Evolutionary conservation across 2,888 invertebrate genomes (phyloP), one percentile per base, ranked within the genome.

Genomic region (Cephus pygmeus): DNA sequence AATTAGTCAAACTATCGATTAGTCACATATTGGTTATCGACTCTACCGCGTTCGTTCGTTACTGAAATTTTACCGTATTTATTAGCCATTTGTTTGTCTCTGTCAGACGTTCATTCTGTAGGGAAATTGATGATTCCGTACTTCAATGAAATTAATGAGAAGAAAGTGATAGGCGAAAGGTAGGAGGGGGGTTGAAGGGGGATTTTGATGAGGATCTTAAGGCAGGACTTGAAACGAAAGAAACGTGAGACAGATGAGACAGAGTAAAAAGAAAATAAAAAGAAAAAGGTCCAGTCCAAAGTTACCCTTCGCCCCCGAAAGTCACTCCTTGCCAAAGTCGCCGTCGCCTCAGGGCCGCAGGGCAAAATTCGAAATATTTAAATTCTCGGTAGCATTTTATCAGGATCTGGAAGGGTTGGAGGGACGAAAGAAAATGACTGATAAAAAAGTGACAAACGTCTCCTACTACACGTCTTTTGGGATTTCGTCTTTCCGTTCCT

Each of bases 291-390:
- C 23, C 23, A 56, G 56, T 56, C 23, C 23, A 23, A 56, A 56
- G 23, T 23, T 23, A 6, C 56, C 9, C 23, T 4, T 1, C 36
- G 1, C 12, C 12, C 36, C 1, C 36, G 36, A 15, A 36, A 23
- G 2, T 9, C 23, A 23, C 9, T 56, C 9, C 23, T 23, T 23
- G 9, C 56, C 56, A 23, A 56, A 56, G 9, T 23, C 33, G 23
- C 23, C 9, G 56, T 23, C 23, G 23, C 9, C 56, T 56, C 56
- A 56, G 23, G 23, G 56, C 9, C 15, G 23, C 23, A 4, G 40
- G 31, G 73, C 78, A 36, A 69, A 83, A 83, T 76, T 79, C 79
- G 81, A 80, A 82, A 83, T 83, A 83, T 83, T 82, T 80, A 83
- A 82, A 82, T 82, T 76, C 75, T 77, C 69, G 69, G 75, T 12